Evolutionary conservation across 1,140 invertebrate species (phyloP).

Genomic region (Bombus vancouverensis): DNA sequence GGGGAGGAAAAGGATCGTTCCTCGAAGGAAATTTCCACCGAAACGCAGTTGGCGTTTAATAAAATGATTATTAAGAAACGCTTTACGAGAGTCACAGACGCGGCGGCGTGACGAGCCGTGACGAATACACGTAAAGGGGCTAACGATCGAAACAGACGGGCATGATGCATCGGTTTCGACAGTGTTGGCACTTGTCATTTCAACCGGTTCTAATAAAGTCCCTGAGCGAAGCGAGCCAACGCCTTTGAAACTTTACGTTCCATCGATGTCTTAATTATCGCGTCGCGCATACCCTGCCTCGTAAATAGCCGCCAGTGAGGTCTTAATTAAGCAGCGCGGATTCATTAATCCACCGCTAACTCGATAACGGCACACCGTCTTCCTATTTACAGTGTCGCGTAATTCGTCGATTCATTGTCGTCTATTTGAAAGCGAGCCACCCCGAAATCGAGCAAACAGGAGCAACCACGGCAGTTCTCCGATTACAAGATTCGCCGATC

Average conservation of each 20-base stretch:
- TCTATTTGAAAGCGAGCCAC: neutral
- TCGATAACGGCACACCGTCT: neutral
- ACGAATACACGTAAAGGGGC: neutral
- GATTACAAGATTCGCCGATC: neutral
- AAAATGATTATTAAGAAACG: neutral
- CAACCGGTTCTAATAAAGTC: conserved; percentile 15
- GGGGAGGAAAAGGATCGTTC: no score
- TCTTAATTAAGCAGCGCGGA: conserved; percentile 16
- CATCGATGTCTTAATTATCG: conserved; percentile 29
- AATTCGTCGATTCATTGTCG: neutral
- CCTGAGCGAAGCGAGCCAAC: neutral
- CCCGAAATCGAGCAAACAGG: neutral
- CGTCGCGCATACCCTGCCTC: neutral
- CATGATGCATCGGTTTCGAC: conserved; percentile 16
- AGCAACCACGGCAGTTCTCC: neutral
- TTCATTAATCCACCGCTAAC: conserved; percentile 16
- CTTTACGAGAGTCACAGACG: neutral
- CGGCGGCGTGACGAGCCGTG: no score
- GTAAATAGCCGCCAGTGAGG: neutral
- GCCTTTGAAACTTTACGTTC: conserved; percentile 9
- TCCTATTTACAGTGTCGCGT: neutral
- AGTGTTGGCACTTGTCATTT: conserved; percentile 10
- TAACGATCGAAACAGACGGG: neutral
- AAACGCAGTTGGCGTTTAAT: neutral
- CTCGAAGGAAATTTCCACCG: no score